Evolutionary conservation across 2,888 invertebrate genomes (phyloP).

Genomic region (Dasypogon diadema): DNA sequence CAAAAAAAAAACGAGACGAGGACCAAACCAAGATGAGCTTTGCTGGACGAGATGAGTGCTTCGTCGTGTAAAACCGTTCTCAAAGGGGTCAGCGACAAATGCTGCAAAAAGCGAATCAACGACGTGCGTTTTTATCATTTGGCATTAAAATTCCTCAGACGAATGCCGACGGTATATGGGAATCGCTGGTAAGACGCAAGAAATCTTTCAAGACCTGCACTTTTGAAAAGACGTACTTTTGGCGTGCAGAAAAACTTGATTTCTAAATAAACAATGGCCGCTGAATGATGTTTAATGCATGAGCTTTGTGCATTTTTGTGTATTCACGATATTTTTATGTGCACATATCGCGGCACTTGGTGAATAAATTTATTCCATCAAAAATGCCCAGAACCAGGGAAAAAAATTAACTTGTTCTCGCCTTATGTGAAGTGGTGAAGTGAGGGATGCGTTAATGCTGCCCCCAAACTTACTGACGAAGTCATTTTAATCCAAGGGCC

Average conservation of each 20-base stretch:
- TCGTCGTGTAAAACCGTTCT: neutral
- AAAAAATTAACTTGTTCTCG: conserved; percentile 27
- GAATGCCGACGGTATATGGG: conserved; percentile 49
- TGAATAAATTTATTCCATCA: conserved; percentile 17
- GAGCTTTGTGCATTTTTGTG: conserved; percentile 49
- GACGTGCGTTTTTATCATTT: conserved; percentile 22
- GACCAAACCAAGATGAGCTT: neutral
- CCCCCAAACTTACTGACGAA: conserved; percentile 6
- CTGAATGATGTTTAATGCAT: conserved; percentile 53
- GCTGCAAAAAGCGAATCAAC: neutral
- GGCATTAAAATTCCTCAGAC: conserved; percentile 54
- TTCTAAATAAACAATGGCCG: conserved; percentile 51
- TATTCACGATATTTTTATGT: conserved; percentile 14
- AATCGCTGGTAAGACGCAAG: neutral
- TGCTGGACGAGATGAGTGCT: conserved; percentile 10
- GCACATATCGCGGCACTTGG: neutral
- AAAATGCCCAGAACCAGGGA: conserved; percentile 9
- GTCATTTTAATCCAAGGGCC: neutral
- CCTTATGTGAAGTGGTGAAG: conserved; percentile 15
- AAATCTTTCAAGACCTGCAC: conserved; percentile 37
- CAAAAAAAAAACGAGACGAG: neutral
- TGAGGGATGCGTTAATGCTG: conserved; percentile 17
- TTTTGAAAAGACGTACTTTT: conserved; percentile 34
- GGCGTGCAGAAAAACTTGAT: conserved; percentile 49
- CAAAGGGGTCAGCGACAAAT: conserved; percentile 25